Evolutionary conservation across 2,113 vertebrate genomes (phyloP).

Genomic region (Indicator maculatus): DNA sequence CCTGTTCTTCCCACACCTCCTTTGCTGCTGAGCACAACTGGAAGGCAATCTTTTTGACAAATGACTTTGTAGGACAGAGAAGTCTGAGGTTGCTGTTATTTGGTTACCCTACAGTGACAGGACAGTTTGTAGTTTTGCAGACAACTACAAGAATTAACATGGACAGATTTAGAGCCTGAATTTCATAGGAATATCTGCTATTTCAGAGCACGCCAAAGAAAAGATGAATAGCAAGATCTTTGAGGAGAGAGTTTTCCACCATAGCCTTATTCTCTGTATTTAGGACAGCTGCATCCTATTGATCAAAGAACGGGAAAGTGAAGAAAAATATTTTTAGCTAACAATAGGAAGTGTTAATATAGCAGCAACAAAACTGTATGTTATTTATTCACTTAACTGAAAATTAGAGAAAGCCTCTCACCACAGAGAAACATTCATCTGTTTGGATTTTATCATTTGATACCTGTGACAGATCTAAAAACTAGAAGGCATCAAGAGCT

Average conservation of each 20-base stretch:
- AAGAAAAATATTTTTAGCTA: background rate
- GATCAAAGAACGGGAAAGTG: background rate
- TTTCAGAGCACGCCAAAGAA: background rate
- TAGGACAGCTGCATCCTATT: background rate
- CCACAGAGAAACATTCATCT: background rate
- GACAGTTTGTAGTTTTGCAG: background rate
- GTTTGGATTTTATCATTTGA: background rate
- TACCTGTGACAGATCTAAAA: background rate
- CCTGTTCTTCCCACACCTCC: fast-evolving
- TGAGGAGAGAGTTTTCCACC: background rate
- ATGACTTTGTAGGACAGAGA: background rate
- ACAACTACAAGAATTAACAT: constrained; percentile 24
- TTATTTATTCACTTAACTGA: background rate
- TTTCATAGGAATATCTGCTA: background rate
- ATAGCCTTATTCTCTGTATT: background rate
- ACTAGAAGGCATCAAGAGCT: background rate
- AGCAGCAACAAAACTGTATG: background rate
- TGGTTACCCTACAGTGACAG: constrained; percentile 25
- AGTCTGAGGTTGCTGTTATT: background rate
- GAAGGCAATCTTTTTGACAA: constrained; percentile 23
- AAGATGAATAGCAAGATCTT: constrained; percentile 4
- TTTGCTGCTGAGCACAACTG: fast-evolving
- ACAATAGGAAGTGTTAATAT: background rate
- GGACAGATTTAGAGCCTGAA: constrained; percentile 29
- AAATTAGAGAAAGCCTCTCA: background rate